Conservation (phyloP, 2,113 vertebrate species). For the Lutjanus erythropterus region DNA sequence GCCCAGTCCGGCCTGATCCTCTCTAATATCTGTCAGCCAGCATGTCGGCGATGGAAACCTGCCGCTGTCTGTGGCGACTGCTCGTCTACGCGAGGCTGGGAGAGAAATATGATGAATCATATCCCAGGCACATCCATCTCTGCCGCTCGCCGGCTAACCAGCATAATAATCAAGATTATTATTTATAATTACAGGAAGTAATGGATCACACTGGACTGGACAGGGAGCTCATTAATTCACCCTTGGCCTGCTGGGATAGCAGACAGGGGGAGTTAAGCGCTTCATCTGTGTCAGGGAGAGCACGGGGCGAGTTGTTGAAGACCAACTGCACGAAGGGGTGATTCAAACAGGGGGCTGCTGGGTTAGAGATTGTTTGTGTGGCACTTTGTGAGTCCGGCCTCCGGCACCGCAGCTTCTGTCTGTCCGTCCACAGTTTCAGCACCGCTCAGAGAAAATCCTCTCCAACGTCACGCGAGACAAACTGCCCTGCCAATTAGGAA, state of each 20-base stretch:
- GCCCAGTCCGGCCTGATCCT: conserved; percentile 33
- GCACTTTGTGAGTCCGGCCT: conserved; percentile 21
- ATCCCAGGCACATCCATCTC: conserved; percentile 95
- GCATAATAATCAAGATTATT: conserved; percentile 99
- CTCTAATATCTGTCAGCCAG: conserved; percentile 59
- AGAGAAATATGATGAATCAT: conserved; percentile 92
- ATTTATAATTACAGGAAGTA: conserved; percentile 99
- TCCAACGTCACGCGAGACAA: conserved; percentile 41
- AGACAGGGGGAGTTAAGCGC: conserved; percentile 88
- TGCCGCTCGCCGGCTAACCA: conserved; percentile 94
- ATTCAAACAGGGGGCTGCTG: conserved; percentile 76
- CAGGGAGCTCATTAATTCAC: conserved; percentile 98
- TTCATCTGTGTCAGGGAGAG: conserved; percentile 94
- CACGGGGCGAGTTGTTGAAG: conserved; percentile 47
- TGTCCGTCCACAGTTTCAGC: background rate
- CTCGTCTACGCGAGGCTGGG: conserved; percentile 80
- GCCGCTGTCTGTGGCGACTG: conserved; percentile 80
- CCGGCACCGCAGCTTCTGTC: background rate
- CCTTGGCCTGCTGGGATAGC: conserved; percentile 90
- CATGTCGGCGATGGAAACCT: conserved; percentile 71
- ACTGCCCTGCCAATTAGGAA: conserved; percentile 50
- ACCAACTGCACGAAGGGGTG: conserved; percentile 73
- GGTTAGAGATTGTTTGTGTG: conserved; percentile 63
- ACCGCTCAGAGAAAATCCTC: background rate
- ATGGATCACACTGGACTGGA: conserved; percentile 98